Evolutionary conservation across 2,113 vertebrate species (phyloP).

Genomic region (Periophthalmodon schlosseri): DNA sequence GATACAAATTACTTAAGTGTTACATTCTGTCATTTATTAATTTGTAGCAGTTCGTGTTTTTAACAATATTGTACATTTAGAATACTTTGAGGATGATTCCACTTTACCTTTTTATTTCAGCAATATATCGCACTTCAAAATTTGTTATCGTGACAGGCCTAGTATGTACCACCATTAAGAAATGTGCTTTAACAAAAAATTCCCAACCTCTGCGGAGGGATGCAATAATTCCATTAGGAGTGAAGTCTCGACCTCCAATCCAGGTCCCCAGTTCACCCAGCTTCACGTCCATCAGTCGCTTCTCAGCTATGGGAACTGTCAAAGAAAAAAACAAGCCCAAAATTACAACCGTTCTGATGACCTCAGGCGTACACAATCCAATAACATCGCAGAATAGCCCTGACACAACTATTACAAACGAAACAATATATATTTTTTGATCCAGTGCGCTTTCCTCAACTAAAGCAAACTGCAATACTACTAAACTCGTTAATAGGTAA

Average conservation of each 20-base stretch:
- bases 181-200: background rate
- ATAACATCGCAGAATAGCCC: too few relatives aligned
- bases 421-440: too few relatives aligned
- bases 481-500: too few relatives aligned
- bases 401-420: too few relatives aligned
- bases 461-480: background rate
- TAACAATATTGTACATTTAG: too few relatives aligned
- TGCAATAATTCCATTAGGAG: slow-evolving; percentile 78
- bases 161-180: background rate
- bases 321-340: background rate
- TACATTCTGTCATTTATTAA: too few relatives aligned
- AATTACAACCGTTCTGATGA: background rate
- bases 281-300: slow-evolving; percentile 89
- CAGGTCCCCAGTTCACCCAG: slow-evolving; percentile 85
- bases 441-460: background rate
- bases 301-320: slow-evolving; percentile 84
- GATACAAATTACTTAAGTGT: too few relatives aligned
- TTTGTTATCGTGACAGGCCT: too few relatives aligned
- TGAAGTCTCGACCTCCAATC: slow-evolving; percentile 84
- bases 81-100: too few relatives aligned
- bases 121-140: too few relatives aligned
- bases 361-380: background rate
- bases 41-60: too few relatives aligned
- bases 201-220: slow-evolving; percentile 81
- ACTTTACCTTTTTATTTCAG: too few relatives aligned